These are phyloP conservation scores for Spea hammondii DNA, from an alignment of 2,797 vertebrate species.

Conservation along the genomic window DNA sequence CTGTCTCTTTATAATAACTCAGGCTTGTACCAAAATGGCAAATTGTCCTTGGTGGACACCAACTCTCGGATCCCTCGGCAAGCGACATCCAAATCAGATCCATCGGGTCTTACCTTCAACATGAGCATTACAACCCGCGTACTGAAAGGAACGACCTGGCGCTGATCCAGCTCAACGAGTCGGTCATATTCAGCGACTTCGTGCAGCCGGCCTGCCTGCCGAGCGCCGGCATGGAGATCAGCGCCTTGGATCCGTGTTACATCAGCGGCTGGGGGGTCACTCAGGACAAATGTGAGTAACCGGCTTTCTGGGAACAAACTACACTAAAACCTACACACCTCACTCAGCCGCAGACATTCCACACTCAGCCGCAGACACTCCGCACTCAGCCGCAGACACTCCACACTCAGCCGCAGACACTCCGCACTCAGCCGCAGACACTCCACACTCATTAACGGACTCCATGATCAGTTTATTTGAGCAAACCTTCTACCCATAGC, in stretches of 20 bases:
- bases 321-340: background rate
- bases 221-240: background rate
- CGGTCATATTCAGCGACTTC: slow-evolving; percentile 20
- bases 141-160: slow-evolving; percentile 37
- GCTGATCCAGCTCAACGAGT: slow-evolving; percentile 25
- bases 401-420: no score
- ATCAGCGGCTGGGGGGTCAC: slow-evolving; percentile 45
- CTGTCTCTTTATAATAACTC: background rate
- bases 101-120: slow-evolving; percentile 16
- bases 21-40: slow-evolving; percentile 41
- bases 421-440: no score
- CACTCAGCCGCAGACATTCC: background rate
- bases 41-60: slow-evolving; percentile 29
- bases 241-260: slow-evolving; percentile 8
- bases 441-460: no score
- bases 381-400: background rate
- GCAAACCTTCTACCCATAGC: no score
- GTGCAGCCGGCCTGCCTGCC: slow-evolving; percentile 49
- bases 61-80: slow-evolving; percentile 2
- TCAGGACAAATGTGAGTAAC: slow-evolving; percentile 26
- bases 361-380: no score
- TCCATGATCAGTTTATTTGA: background rate
- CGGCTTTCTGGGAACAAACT: no score
- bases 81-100: background rate
- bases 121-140: slow-evolving; percentile 23